Evolutionary conservation across 2,888 invertebrate species (phyloP).

Genomic region (Tricholauxania praeusta): DNA sequence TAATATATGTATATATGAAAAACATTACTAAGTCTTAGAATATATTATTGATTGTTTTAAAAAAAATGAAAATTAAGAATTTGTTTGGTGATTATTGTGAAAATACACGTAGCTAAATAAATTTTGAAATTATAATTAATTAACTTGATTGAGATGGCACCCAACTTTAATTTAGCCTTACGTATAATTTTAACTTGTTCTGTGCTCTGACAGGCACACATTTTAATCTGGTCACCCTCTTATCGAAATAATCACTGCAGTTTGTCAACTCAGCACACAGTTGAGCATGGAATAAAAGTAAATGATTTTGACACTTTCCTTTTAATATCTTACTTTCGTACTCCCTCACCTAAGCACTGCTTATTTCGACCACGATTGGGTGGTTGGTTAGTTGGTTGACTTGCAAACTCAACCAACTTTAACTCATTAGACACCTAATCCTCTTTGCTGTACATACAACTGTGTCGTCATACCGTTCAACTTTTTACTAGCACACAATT

Average conservation of each 20-base stretch:
- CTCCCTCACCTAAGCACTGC: background rate
- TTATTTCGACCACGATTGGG: background rate
- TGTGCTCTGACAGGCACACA: background rate
- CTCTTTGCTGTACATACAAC: background rate
- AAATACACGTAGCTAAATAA: too few species aligned
- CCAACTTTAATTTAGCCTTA: too few species aligned
- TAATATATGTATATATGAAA: too few species aligned
- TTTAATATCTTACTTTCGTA: conserved; percentile 14
- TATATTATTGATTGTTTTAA: too few species aligned
- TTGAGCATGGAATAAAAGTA: conserved; percentile 10
- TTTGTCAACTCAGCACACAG: background rate
- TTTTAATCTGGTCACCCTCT: background rate
- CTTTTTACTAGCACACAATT: background rate
- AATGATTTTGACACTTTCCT: conserved; percentile 14
- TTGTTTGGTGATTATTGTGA: too few species aligned
- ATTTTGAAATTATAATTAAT: too few species aligned
- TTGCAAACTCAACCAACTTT: background rate
- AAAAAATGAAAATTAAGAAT: too few species aligned
- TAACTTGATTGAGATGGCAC: too few species aligned
- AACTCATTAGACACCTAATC: background rate
- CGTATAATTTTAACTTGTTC: too few species aligned
- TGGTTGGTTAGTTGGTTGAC: background rate
- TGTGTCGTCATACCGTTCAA: background rate
- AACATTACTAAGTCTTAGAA: too few species aligned
- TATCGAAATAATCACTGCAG: background rate